A percentile compares a stretch with the other conserved stretches of the same genome.
These are phyloP conservation scores for Megaceryle alcyon DNA, from an alignment of 2,797 vertebrate genomes.

Conservation along the genomic window DNA sequence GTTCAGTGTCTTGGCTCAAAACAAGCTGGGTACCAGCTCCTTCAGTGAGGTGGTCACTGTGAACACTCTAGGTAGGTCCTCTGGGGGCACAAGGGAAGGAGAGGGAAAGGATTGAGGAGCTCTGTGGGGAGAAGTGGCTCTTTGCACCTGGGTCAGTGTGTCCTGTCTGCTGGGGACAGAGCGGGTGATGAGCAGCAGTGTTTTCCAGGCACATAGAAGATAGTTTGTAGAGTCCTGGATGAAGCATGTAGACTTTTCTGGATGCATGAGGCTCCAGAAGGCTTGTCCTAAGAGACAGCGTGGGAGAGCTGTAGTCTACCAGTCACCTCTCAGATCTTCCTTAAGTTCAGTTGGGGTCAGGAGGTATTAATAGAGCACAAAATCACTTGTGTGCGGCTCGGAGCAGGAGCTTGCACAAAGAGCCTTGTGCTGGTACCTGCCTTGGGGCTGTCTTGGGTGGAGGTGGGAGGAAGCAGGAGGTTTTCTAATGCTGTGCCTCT, in stretches of 20 bases:
- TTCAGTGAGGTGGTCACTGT: slow-evolving; percentile 99
- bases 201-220: background rate
- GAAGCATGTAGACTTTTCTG: background rate
- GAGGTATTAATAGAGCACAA: slow-evolving; percentile 18
- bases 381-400: background rate
- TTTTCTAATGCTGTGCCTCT: background rate
- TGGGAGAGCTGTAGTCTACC: background rate
- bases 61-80: slow-evolving; percentile 92
- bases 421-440: background rate
- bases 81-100: fast-evolving
- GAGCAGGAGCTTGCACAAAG: background rate
- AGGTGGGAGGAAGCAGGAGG: background rate
- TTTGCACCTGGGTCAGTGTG: background rate
- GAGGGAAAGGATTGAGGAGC: background rate
- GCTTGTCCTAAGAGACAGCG: background rate
- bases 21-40: slow-evolving; percentile 98
- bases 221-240: background rate
- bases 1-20: slow-evolving; percentile 99
- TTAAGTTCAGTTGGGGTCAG: slow-evolving; percentile 16
- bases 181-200: background rate
- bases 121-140: fast-evolving
- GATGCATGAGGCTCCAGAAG: background rate
- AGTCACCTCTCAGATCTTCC: background rate
- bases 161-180: background rate
- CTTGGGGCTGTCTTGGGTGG: background rate